Conservation (phyloP, 2,797 vertebrate species). For the Rhinatrema bivittatum region DNA sequence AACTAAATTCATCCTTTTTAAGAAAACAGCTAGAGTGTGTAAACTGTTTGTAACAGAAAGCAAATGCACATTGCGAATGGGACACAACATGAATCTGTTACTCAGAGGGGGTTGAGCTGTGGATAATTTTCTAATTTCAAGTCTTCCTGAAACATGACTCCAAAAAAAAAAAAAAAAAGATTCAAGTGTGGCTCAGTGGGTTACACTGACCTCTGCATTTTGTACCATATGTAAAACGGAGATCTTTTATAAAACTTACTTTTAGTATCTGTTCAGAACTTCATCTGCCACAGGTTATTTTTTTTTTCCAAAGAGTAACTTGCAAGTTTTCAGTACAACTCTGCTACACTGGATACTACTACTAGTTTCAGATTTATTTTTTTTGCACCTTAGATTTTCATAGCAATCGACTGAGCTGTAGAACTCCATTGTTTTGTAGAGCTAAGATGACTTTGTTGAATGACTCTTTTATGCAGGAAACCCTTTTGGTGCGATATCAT, state of each 20-base stretch:
- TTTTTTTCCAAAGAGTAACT: slow-evolving; percentile 54
- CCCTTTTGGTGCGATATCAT: slow-evolving; percentile 23
- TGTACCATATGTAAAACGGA: slow-evolving; percentile 76
- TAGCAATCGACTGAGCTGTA: slow-evolving; percentile 45
- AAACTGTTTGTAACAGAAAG: slow-evolving; percentile 25
- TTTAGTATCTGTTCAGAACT: slow-evolving; percentile 60
- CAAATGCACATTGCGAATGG: slow-evolving; percentile 16
- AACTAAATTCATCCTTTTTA: slow-evolving; percentile 13
- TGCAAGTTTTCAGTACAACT: slow-evolving; percentile 64
- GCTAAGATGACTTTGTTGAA: slow-evolving; percentile 37
- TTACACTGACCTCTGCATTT: slow-evolving; percentile 70
- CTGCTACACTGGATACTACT: slow-evolving; percentile 60
- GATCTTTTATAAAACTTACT: slow-evolving; percentile 82
- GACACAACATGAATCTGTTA: slow-evolving; percentile 42
- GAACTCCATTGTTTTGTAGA: slow-evolving; percentile 46
- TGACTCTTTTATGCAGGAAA: slow-evolving; percentile 30
- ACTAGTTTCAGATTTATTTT: slow-evolving; percentile 34
- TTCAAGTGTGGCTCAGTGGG: slow-evolving; percentile 52
- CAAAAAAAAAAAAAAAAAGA: slow-evolving; percentile 51
- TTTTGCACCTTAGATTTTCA: slow-evolving; percentile 51
- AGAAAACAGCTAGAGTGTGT: slow-evolving; percentile 16
- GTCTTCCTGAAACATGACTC: slow-evolving; percentile 84
- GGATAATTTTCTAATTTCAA: slow-evolving; percentile 75
- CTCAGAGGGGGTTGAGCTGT: slow-evolving; percentile 56
- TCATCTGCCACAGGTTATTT: slow-evolving; percentile 54